phyloP scores from a whole-genome alignment of 2,113 vertebrate species.

The Tragulus kanchil region DNA sequence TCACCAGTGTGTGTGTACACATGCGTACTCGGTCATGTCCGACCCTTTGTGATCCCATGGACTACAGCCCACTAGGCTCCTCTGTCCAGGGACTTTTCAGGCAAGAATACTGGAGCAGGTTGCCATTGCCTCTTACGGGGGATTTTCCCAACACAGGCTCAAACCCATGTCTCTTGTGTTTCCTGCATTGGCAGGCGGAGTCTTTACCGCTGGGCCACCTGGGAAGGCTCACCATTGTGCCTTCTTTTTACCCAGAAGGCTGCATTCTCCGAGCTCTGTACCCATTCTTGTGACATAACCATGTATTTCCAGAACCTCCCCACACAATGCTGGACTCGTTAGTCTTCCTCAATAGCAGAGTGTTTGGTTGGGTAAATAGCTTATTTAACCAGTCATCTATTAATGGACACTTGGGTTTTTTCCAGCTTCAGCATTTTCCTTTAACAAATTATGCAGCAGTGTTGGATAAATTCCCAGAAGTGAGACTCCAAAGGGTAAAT shows the following conservation, averaged over 20 bases:
- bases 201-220: background rate
- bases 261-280: background rate
- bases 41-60: too few relatives aligned
- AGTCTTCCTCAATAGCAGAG: background rate
- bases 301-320: background rate
- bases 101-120: too few relatives aligned
- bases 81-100: too few relatives aligned
- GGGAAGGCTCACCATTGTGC: background rate
- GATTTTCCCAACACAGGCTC: too few relatives aligned
- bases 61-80: too few relatives aligned
- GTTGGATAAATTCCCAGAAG: constrained; percentile 8
- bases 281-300: background rate
- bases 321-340: background rate
- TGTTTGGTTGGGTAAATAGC: background rate
- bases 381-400: background rate
- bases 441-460: background rate
- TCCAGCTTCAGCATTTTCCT: constrained; percentile 48
- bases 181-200: background rate
- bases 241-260: background rate
- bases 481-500: constrained; percentile 4
- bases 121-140: too few relatives aligned
- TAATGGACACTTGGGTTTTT: background rate
- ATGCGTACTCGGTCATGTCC: too few relatives aligned
- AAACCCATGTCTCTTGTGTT: background rate
- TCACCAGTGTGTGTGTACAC: too few relatives aligned